phyloP scores from a whole-genome alignment of 2,888 invertebrate species.

The Temnothorax rugatulus region DNA sequence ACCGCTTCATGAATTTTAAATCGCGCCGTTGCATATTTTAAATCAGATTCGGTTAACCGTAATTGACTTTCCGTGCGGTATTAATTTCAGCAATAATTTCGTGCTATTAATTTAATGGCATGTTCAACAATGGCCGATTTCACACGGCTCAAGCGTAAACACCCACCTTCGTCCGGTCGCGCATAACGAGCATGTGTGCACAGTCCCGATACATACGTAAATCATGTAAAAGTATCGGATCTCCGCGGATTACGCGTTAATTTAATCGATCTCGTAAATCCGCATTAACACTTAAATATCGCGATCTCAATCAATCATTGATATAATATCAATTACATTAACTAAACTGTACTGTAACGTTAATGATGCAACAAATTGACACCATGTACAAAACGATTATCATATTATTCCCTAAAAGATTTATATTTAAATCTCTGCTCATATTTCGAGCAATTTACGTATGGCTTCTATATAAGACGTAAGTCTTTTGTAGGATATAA shows the following conservation, averaged over 20 bases:
- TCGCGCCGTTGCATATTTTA: constrained; percentile 53
- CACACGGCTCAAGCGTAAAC: constrained; percentile 53
- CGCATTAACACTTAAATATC: constrained; percentile 51
- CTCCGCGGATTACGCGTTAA: constrained; percentile 53
- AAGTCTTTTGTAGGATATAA: not conserved
- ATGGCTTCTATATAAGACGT: not conserved
- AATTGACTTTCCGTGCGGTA: constrained; percentile 53
- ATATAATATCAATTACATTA: constrained; percentile 38
- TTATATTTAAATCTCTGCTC: not conserved
- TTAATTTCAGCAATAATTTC: constrained; percentile 56
- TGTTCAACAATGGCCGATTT: constrained; percentile 58
- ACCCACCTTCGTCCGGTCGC: constrained; percentile 48
- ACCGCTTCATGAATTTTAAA: constrained; percentile 49
- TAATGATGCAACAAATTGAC: constrained; percentile 50
- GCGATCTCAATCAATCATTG: constrained; percentile 47
- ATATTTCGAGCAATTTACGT: constrained; percentile 6
- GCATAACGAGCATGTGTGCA: constrained; percentile 43
- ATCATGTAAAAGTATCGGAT: constrained; percentile 54
- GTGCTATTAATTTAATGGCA: constrained; percentile 58
- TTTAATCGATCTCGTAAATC: constrained; percentile 48
- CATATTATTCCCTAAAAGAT: constrained; percentile 5
- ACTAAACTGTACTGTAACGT: constrained; percentile 11
- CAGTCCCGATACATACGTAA: constrained; percentile 31
- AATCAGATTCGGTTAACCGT: constrained; percentile 56
- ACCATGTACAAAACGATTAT: constrained; percentile 20